Evolutionary conservation across 2,113 vertebrate genomes (phyloP).

Genomic region (Ophiodon elongatus): DNA sequence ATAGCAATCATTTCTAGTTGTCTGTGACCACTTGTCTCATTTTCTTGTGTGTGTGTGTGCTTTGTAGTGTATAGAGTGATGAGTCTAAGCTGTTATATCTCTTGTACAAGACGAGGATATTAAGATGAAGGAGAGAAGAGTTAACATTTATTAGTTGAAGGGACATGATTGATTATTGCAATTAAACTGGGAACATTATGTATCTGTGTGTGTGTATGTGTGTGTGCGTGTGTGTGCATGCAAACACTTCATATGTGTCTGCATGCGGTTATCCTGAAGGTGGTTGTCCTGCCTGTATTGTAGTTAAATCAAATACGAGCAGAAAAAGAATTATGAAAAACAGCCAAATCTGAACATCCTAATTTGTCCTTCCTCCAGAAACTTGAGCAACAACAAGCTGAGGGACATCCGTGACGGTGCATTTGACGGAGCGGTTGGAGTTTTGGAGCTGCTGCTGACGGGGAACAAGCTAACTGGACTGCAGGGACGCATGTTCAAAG

Average conservation of each 20-base stretch:
- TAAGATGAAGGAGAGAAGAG: conserved; percentile 49
- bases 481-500: conserved; percentile 92
- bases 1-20: conserved; percentile 40
- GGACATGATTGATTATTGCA: conserved; percentile 63
- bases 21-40: conserved; percentile 61
- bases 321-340: neutral
- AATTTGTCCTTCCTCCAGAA: conserved; percentile 80
- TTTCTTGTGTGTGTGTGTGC: conserved; percentile 18
- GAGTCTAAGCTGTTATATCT: conserved; percentile 38
- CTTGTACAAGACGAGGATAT: conserved; percentile 48
- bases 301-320: neutral
- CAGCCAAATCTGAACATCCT: neutral
- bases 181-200: conserved; percentile 28
- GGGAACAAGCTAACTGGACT: conserved; percentile 92
- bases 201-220: neutral
- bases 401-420: conserved; percentile 92
- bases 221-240: neutral
- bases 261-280: neutral
- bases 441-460: conserved; percentile 93
- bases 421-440: conserved; percentile 90
- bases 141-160: conserved; percentile 57
- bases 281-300: neutral
- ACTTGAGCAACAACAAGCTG: conserved; percentile 96
- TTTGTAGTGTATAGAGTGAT: conserved; percentile 4
- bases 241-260: neutral